Conservation (phyloP, 1,140 invertebrate species). For the Pissodes strobi region DNA sequence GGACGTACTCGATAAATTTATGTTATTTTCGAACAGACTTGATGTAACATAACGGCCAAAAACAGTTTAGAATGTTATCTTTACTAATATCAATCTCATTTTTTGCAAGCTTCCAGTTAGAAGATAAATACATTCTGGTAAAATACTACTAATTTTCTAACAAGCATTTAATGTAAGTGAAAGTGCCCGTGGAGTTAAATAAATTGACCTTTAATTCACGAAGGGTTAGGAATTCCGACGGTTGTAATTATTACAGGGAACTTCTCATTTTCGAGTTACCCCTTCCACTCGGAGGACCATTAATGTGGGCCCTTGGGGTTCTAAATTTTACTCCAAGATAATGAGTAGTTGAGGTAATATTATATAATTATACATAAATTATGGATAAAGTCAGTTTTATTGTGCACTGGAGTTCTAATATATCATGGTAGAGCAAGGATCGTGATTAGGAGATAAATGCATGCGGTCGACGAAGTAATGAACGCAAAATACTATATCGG, state of each 20-base stretch:
- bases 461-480: no score
- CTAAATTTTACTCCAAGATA: slow-evolving; percentile 17
- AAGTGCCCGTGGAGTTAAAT: slow-evolving; percentile 16
- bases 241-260: slow-evolving; percentile 22
- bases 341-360: slow-evolving; percentile 1
- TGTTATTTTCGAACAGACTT: no score
- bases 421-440: no score
- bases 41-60: no score
- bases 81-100: no score
- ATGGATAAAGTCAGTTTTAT: not conserved
- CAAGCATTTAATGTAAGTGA: slow-evolving; percentile 11
- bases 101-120: no score
- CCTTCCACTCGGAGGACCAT: slow-evolving; percentile 10
- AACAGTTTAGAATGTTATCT: no score
- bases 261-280: slow-evolving; percentile 21
- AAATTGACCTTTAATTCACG: slow-evolving; percentile 24
- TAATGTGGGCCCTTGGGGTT: not conserved
- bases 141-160: slow-evolving; percentile 5
- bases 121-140: slow-evolving; percentile 4
- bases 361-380: slow-evolving; percentile 1
- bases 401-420: not conserved
- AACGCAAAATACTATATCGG: no score
- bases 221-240: slow-evolving; percentile 20
- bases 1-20: no score
- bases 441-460: no score